Evolutionary conservation across 2,797 vertebrate genomes (phyloP).

Genomic region (Sebastes kiyomatsui): DNA sequence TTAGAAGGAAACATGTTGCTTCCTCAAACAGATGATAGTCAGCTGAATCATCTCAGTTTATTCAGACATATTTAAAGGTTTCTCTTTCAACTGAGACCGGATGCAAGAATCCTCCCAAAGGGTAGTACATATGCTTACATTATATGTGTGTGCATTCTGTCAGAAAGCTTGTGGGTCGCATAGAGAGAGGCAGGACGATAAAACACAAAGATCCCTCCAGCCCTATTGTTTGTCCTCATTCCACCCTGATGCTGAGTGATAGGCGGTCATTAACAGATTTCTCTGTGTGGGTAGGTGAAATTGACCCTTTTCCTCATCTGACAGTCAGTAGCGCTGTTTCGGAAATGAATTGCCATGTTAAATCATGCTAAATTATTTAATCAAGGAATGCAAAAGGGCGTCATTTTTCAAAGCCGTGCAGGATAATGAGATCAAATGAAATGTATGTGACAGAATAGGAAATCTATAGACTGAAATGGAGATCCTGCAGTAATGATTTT

Average conservation of each 20-base stretch:
- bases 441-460: constrained; percentile 36
- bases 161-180: constrained; percentile 14
- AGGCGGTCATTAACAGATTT: constrained; percentile 25
- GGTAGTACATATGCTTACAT: background rate
- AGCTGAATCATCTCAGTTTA: background rate
- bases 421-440: constrained; percentile 42
- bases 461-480: constrained; percentile 14
- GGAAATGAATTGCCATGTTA: constrained; percentile 55
- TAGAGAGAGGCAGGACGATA: constrained; percentile 13
- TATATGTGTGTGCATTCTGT: background rate
- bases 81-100: background rate
- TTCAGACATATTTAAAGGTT: background rate
- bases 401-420: constrained; percentile 24
- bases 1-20: background rate
- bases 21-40: background rate
- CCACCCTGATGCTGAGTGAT: constrained; percentile 39
- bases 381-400: constrained; percentile 22
- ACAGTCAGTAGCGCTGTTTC: constrained; percentile 20
- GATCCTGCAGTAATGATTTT: constrained; percentile 18
- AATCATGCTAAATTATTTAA: constrained; percentile 61
- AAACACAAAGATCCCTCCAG: constrained; percentile 37
- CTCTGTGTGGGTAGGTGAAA: constrained; percentile 44
- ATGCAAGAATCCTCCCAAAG: background rate
- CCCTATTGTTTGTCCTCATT: constrained; percentile 26
- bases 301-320: constrained; percentile 36